A percentile compares a stretch with the other conserved stretches of the same genome.
These are phyloP conservation scores for Gymnothorax javanicus DNA, from an alignment of 2,797 vertebrate species.

Conservation along the genomic window DNA sequence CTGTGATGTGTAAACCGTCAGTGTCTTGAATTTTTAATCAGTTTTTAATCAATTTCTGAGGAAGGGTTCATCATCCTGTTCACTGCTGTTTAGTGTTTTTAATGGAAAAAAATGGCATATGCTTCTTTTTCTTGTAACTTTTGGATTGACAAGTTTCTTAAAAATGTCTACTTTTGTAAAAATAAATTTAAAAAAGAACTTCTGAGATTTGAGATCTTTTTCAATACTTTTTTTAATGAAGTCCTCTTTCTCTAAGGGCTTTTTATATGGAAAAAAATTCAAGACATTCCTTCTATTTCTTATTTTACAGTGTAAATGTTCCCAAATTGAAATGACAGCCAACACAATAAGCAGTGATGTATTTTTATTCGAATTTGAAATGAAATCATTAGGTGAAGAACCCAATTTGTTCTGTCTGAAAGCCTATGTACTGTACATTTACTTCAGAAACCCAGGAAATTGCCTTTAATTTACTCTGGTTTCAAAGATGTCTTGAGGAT, in stretches of 20 bases:
- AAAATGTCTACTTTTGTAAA: slow-evolving; percentile 65
- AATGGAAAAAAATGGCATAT: slow-evolving; percentile 22
- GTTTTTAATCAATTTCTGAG: slow-evolving; percentile 69
- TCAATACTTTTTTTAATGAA: slow-evolving; percentile 53
- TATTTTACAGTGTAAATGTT: slow-evolving; percentile 11
- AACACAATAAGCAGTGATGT: neutral
- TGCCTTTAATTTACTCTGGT: slow-evolving; percentile 77
- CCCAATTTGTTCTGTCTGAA: neutral
- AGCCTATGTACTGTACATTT: slow-evolving; percentile 63
- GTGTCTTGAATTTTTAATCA: slow-evolving; percentile 76
- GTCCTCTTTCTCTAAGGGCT: slow-evolving; percentile 54
- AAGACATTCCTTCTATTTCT: slow-evolving; percentile 66
- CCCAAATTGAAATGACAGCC: slow-evolving; percentile 2
- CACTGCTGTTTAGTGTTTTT: slow-evolving; percentile 40
- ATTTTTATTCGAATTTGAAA: slow-evolving; percentile 18
- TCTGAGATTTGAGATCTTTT: slow-evolving; percentile 56
- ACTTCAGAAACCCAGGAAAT: slow-evolving; percentile 71
- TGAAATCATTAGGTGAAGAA: neutral
- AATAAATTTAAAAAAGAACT: slow-evolving; percentile 41
- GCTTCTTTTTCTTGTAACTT: slow-evolving; percentile 43
- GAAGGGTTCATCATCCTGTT: slow-evolving; percentile 55
- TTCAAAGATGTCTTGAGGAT: slow-evolving; percentile 76
- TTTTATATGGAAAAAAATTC: slow-evolving; percentile 51
- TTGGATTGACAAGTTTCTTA: slow-evolving; percentile 60
- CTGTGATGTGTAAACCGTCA: slow-evolving; percentile 71